Evolutionary conservation across 1,140 invertebrate genomes (phyloP).

Genomic region (Procambarus virginalis): DNA sequence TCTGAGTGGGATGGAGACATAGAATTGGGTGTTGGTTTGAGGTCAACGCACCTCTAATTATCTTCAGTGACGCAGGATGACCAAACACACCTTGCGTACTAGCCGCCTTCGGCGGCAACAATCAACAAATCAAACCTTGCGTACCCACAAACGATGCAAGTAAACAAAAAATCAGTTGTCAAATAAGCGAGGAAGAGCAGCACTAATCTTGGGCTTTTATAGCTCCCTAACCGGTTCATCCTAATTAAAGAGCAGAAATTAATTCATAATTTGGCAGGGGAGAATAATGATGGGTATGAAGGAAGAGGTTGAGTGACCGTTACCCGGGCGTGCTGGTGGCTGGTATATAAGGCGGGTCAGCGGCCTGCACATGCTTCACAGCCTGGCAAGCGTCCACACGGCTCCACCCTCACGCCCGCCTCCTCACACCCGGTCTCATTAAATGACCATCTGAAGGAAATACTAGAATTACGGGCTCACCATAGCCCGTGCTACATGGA

Average conservation of each 20-base stretch:
- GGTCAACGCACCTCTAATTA: not conserved
- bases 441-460: not conserved
- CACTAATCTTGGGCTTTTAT: not conserved
- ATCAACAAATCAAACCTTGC: too few relatives aligned
- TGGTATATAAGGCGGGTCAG: slow-evolving; percentile 23
- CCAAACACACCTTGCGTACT: not conserved
- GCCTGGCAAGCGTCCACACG: not conserved
- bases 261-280: not conserved
- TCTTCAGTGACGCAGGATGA: not conserved
- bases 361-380: not conserved
- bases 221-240: not conserved
- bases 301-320: slow-evolving; percentile 10
- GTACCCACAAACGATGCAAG: not conserved
- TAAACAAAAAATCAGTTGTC: not conserved
- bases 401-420: not conserved
- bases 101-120: too few relatives aligned
- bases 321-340: not conserved
- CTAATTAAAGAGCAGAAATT: not conserved
- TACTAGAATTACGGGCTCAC: not conserved
- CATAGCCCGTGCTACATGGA: not conserved
- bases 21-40: not conserved
- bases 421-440: not conserved
- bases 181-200: not conserved
- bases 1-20: too few relatives aligned
- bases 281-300: not conserved